Percentiles rank a stretch among this genome's conserved stretches.
phyloP scores from a whole-genome alignment of 2,888 invertebrate species.

The Agapostemon virescens region DNA sequence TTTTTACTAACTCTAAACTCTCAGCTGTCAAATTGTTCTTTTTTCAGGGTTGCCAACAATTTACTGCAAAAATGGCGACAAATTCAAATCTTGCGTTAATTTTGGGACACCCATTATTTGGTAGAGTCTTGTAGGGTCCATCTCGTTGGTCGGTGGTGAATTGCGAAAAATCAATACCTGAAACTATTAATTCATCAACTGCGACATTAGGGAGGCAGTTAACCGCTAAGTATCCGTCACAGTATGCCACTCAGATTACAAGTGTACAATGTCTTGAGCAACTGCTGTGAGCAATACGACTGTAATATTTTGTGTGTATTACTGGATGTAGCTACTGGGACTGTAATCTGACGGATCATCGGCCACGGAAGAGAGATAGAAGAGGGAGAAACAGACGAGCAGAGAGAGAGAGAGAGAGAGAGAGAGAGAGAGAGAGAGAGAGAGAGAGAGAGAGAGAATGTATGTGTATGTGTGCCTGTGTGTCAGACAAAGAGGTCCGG shows the following conservation, averaged over 20 bases:
- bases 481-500: not conserved
- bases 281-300: slow-evolving; percentile 44
- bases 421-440: no score
- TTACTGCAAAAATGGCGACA: no score
- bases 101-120: no score
- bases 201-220: not conserved
- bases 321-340: slow-evolving; percentile 40
- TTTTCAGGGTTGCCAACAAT: no score
- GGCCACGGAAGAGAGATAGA: slow-evolving; percentile 43
- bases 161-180: not conserved
- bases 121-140: not conserved
- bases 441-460: not conserved
- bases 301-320: slow-evolving; percentile 47
- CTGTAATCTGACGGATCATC: slow-evolving; percentile 56
- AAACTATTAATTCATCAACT: not conserved
- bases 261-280: slow-evolving; percentile 55
- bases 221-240: slow-evolving; percentile 42
- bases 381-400: no score
- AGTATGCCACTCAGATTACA: slow-evolving; percentile 54
- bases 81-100: no score
- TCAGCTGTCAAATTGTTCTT: no score
- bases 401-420: not conserved
- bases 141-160: not conserved
- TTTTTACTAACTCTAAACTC: no score
- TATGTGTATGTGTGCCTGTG: no score